A percentile compares a stretch with the other conserved stretches of the same genome.
These are phyloP conservation scores for Chlorodrepanis virens DNA, from an alignment of 2,113 vertebrate genomes.

Conservation along the genomic window DNA sequence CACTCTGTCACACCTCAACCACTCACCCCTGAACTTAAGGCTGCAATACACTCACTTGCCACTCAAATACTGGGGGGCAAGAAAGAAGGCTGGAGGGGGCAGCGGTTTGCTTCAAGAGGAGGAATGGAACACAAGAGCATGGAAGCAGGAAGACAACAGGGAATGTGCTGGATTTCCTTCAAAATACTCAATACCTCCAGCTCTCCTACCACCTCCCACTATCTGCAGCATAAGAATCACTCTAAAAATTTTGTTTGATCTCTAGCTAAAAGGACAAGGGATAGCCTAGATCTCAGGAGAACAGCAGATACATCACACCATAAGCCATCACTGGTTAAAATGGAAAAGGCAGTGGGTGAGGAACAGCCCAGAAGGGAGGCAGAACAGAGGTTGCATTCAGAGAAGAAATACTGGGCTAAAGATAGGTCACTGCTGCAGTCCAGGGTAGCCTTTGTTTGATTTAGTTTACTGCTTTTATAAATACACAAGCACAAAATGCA, in stretches of 20 bases:
- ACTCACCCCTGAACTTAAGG: fast-evolving
- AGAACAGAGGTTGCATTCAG: background rate
- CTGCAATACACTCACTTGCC: background rate
- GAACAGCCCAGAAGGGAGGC: background rate
- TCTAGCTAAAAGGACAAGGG: background rate
- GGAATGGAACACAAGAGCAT: fast-evolving
- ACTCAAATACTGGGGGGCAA: background rate
- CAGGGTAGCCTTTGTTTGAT: background rate
- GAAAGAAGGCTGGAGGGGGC: background rate
- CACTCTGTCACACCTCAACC: background rate
- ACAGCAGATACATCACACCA: background rate
- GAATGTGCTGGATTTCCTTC: background rate
- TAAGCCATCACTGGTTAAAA: background rate
- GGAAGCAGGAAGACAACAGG: background rate
- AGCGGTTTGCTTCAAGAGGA: background rate
- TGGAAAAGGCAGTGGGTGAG: background rate
- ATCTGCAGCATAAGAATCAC: background rate
- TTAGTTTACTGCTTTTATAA: slow-evolving; percentile 4
- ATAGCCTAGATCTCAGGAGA: background rate
- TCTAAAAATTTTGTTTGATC: background rate
- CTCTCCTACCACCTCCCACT: background rate
- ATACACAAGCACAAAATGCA: background rate
- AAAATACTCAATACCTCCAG: background rate
- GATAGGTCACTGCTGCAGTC: background rate
- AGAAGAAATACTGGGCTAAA: background rate